Base-by-base conservation (phyloP, 2,113 vertebrate species). In the Pelobates fuscus region DNA sequence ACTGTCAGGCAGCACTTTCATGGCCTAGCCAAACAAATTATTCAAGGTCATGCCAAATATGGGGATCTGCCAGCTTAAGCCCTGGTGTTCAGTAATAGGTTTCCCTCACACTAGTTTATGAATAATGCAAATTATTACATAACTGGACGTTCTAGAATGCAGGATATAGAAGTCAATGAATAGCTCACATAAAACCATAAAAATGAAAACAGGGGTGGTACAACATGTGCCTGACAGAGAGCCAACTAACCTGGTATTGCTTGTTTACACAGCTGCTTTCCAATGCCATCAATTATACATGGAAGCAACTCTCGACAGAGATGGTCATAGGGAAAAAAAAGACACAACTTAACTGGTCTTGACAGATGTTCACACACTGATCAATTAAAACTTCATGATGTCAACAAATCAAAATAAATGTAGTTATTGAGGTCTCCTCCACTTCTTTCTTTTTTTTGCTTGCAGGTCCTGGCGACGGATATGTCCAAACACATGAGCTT, bases 401-500 rank as follows among this genome's bases (percentile, higher is more conserved):
- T 57, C 8, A 23, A n/a, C 8, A 23, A 57, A 4, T 5, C 54
- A 57, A 20, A 52, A 6, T 8, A 52, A 20, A 18, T 2, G 17
- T 18, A 52, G 49, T 15, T n/a, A 52, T 52, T 15, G 49, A 5
- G 11, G n/a, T 52, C 1, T 26, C 14, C 2, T 59, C 8, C 15
- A 25, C 26, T 55, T 55, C n/a, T 55, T 11, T 21, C 17, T 18
- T 23, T 10, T 27, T 41, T 41, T 1, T 21, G 23, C 18, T 62
- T 30, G 0, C 81, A 97, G 95, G 95, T 98, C 78, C 89, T 97
- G 86, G 95, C 95, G 24, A 97, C 95, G 0, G 95, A 98, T 80
- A 98, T 98, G 95, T 96, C 95, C 63, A 98, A 98, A 86, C 95
- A 98, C 85, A 96, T 98, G 95, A 95, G 91, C 81, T 91, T 98